These are phyloP conservation scores for Procambarus virginalis DNA, from an alignment of 1,140 invertebrate species.

Conservation along the genomic window DNA sequence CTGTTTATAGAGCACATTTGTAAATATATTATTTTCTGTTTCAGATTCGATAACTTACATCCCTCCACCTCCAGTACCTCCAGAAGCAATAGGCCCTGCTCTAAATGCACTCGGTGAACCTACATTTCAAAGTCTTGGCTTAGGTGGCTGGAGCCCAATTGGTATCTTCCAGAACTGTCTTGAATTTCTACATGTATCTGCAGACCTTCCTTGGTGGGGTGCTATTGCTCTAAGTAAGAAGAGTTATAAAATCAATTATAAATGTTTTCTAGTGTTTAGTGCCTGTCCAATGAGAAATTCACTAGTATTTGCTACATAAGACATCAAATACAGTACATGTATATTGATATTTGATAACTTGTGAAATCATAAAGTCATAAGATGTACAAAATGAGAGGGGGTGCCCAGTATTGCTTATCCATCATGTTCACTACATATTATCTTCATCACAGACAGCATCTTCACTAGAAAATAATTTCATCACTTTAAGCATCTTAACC, in stretches of 20 bases:
- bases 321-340: no score
- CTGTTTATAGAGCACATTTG: not conserved
- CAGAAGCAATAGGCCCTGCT: conserved; percentile 29
- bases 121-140: conserved; percentile 84
- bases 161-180: conserved; percentile 86
- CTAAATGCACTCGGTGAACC: conserved; percentile 80
- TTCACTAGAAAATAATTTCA: no score
- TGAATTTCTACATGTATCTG: conserved; percentile 85
- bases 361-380: no score
- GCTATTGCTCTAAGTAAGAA: conserved; percentile 83
- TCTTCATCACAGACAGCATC: no score
- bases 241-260: not conserved
- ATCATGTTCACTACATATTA: no score
- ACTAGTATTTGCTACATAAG: no score
- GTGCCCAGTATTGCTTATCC: no score
- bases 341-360: no score
- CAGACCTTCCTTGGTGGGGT: conserved; percentile 92
- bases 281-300: no score
- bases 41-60: conserved; percentile 62
- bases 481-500: no score
- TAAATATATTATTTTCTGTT: not conserved
- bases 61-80: conserved; percentile 58
- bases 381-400: no score
- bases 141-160: conserved; percentile 85
- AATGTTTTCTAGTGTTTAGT: no score